A percentile compares a stretch with the other conserved stretches of the same genome.
These are phyloP conservation scores for Ophiothrix spiculata DNA, from an alignment of 35 echinoderm and acorn worm genomes.

Conservation along the genomic window DNA sequence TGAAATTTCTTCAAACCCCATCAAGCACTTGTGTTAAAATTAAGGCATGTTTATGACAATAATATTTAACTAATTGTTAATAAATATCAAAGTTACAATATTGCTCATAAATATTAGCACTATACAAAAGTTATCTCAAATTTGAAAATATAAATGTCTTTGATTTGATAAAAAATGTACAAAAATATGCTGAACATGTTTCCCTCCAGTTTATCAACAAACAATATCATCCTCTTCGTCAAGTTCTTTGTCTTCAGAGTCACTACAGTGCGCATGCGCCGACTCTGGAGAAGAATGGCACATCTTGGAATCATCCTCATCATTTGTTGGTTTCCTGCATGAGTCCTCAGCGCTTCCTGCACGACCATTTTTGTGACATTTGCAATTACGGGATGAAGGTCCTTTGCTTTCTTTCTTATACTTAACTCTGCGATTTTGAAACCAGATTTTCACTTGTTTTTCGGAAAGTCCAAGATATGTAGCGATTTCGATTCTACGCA, in stretches of 20 bases:
- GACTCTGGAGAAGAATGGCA: background rate
- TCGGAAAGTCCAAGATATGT: constrained; percentile 94
- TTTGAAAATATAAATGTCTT: too few species aligned
- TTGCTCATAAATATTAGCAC: too few species aligned
- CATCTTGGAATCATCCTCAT: background rate
- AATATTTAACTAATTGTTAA: too few species aligned
- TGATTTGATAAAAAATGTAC: too few species aligned
- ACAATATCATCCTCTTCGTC: background rate
- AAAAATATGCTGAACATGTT: too few species aligned
- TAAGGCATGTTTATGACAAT: too few species aligned
- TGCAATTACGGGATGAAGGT: constrained; percentile 67
- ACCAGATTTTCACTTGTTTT: constrained; percentile 99
- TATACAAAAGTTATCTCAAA: too few species aligned
- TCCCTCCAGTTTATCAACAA: background rate
- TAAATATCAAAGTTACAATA: too few species aligned
- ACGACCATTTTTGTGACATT: constrained; percentile 63
- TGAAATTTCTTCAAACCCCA: too few species aligned
- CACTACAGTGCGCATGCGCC: constrained; percentile 10
- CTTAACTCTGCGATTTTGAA: constrained; percentile 96
- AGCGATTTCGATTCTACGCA: constrained; percentile 95
- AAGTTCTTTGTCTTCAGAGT: constrained; percentile 12
- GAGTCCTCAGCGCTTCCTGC: background rate
- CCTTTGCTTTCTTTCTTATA: constrained; percentile 96
- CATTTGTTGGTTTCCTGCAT: background rate
- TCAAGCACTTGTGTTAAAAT: too few species aligned